Percentiles rank a stretch among this genome's conserved stretches.
Conservation (phyloP, 2,888 invertebrate genomes). For the Polydesmus complanatus region DNA sequence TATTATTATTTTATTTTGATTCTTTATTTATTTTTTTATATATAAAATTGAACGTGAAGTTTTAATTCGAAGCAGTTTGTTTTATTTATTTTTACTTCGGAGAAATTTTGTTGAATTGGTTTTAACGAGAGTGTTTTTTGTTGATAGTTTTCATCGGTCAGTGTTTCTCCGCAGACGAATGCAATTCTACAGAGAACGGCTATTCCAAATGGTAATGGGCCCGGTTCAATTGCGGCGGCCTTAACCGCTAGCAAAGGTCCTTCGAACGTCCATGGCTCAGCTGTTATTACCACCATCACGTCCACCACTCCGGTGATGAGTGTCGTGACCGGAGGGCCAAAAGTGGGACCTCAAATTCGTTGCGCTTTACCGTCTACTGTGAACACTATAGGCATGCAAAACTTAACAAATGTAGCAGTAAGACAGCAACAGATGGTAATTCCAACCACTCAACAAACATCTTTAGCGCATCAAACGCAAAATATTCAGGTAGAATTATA, state of each 20-base stretch:
- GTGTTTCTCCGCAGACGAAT: conserved; percentile 1
- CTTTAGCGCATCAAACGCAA: conserved; percentile 13
- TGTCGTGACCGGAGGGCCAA: conserved; percentile 6
- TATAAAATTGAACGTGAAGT: no score
- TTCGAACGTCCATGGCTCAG: neutral
- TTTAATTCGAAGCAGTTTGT: no score
- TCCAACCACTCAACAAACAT: conserved; percentile 18
- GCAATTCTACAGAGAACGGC: conserved; percentile 9
- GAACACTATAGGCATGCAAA: conserved; percentile 25
- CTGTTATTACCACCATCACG: conserved; percentile 5
- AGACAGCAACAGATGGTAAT: conserved; percentile 28
- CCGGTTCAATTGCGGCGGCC: conserved; percentile 21
- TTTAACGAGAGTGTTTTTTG: no score
- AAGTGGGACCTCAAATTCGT: neutral
- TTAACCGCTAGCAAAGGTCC: conserved; percentile 16
- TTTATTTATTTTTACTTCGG: no score
- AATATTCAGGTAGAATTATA: conserved; percentile 1
- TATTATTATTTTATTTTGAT: no score
- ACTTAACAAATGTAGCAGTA: conserved; percentile 27
- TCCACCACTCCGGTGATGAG: conserved; percentile 9
- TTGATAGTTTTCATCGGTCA: conserved; percentile 8
- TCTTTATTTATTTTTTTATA: no score
- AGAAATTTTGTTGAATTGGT: no score
- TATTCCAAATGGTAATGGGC: conserved; percentile 15
- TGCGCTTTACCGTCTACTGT: neutral